Percentiles rank a stretch among this genome's conserved stretches.
Conservation (phyloP, 2,797 vertebrate species). For the Avahi laniger region DNA sequence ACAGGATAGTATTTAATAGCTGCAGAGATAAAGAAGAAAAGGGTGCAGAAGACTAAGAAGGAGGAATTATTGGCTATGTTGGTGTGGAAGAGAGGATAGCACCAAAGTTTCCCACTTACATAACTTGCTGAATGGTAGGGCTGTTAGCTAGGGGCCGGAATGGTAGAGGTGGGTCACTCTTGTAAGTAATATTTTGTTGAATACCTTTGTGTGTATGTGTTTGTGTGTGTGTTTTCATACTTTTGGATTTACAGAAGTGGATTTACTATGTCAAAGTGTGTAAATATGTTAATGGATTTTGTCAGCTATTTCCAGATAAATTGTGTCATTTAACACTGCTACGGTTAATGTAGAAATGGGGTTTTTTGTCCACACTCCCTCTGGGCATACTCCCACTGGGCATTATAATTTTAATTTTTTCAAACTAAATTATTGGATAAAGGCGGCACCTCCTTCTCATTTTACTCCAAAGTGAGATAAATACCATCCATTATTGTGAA, state of each 20-base stretch:
- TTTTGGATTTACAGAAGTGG: background rate
- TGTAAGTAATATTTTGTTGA: slow-evolving; percentile 8
- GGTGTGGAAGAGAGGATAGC: background rate
- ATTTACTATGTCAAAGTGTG: background rate
- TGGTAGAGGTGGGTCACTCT: background rate
- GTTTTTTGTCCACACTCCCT: background rate
- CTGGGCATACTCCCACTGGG: background rate
- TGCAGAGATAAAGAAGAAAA: background rate
- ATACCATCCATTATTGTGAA: background rate
- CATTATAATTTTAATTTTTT: slow-evolving; percentile 34
- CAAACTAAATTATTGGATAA: slow-evolving; percentile 17
- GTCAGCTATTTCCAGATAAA: background rate
- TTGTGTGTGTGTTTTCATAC: background rate
- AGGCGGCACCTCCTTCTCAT: background rate
- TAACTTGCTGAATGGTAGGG: background rate
- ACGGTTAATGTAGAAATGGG: background rate
- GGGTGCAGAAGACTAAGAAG: background rate
- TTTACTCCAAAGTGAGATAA: slow-evolving; percentile 18
- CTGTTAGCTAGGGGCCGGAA: background rate
- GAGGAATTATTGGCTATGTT: background rate
- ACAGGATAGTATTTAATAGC: background rate
- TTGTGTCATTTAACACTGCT: background rate
- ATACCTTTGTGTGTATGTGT: background rate
- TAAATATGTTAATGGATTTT: background rate
- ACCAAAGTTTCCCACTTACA: background rate